Evolutionary conservation across 2,113 vertebrate species (phyloP).

Genomic region (Thryonomys swinderianus): DNA sequence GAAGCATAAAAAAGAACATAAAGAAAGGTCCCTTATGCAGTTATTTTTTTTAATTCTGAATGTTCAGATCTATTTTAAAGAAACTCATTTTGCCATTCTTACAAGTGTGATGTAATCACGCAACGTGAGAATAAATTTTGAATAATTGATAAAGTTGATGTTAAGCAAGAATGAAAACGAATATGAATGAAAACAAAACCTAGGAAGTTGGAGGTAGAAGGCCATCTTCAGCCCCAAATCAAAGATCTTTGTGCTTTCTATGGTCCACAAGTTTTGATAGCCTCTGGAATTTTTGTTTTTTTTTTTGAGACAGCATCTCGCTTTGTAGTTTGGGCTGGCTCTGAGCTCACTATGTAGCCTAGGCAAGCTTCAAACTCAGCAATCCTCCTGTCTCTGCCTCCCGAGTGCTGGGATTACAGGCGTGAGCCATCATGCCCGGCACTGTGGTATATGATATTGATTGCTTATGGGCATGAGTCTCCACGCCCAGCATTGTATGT

Average conservation of each 20-base stretch:
- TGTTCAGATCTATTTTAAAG: not conserved
- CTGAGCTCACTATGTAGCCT: no score
- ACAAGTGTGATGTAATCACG: not conserved
- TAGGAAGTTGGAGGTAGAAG: not conserved
- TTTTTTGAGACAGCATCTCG: no score
- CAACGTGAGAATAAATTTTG: not conserved
- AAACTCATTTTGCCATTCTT: not conserved
- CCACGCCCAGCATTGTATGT: no score
- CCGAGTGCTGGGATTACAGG: no score
- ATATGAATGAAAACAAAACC: rapidly evolving
- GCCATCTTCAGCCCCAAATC: not conserved
- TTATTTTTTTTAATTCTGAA: slow-evolving; percentile 21
- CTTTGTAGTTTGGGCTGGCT: no score
- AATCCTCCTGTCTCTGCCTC: no score
- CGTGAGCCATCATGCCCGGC: no score
- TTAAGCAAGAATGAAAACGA: not conserved
- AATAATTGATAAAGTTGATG: not conserved
- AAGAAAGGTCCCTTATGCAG: not conserved
- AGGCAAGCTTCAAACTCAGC: no score
- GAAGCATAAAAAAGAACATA: no score
- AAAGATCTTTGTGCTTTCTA: not conserved
- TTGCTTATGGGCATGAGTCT: no score
- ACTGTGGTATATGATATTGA: no score
- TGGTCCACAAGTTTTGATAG: not conserved
- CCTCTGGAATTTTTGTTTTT: not conserved